A percentile compares a stretch with the other conserved stretches of the same genome.
Evolutionary conservation across 1,140 invertebrate genomes (phyloP).

Genomic region (Diorhabda sublineata): DNA sequence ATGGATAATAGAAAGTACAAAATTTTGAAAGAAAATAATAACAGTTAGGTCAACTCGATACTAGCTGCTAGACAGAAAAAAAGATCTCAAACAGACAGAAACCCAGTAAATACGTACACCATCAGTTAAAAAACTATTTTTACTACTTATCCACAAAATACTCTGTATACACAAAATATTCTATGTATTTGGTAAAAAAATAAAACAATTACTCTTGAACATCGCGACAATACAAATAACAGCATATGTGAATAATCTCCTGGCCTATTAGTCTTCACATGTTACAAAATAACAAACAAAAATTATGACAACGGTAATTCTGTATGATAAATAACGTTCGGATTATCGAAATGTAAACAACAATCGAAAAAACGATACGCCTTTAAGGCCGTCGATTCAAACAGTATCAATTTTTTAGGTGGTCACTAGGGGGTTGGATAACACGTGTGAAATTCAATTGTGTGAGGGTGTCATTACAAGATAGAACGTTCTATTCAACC

Average conservation of each 20-base stretch:
- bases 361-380: slow-evolving; percentile 14
- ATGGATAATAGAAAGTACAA: no score
- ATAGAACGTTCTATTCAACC: slow-evolving; percentile 1
- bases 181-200: no score
- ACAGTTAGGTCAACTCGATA: no score
- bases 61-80: no score
- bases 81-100: no score
- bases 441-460: slow-evolving; percentile 39
- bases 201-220: no score
- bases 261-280: neutral
- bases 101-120: no score
- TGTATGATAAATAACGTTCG: slow-evolving; percentile 13
- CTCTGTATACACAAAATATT: no score
- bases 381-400: neutral
- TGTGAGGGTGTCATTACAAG: slow-evolving; percentile 38
- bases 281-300: neutral
- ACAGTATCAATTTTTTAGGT: slow-evolving; percentile 16
- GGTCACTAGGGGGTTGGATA: slow-evolving; percentile 10
- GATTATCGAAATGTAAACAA: slow-evolving; percentile 16
- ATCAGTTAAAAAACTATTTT: no score
- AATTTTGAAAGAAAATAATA: no score
- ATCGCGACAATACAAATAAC: neutral
- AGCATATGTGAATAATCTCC: neutral
- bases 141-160: no score
- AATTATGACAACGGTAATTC: slow-evolving; percentile 11